phyloP scores from a whole-genome alignment of 2,113 vertebrate genomes.

The Gobio gobio region DNA sequence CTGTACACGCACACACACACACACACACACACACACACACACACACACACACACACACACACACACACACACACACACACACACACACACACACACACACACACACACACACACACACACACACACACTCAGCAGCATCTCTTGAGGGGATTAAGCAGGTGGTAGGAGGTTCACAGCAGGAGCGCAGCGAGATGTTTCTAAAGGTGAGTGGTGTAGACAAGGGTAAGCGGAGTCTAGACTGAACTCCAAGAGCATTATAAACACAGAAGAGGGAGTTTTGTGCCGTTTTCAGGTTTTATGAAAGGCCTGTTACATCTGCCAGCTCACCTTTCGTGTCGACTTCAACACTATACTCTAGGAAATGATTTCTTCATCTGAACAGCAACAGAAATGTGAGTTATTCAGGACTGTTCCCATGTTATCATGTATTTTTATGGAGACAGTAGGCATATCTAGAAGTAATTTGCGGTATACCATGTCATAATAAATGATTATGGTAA shows the following conservation, averaged over 20 bases:
- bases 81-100: no score
- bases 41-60: no score
- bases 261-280: conserved; percentile 26
- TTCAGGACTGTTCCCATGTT: neutral
- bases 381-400: neutral
- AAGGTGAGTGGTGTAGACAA: conserved; percentile 35
- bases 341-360: neutral
- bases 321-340: neutral
- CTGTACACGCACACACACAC: no score
- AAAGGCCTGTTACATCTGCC: neutral
- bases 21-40: neutral
- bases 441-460: neutral
- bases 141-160: conserved; percentile 41
- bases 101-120: neutral
- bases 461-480: no score
- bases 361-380: neutral
- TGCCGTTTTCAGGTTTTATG: neutral
- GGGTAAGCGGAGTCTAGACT: conserved; percentile 37
- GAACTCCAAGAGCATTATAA: conserved; percentile 12
- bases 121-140: neutral
- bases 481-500: no score
- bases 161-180: conserved; percentile 19
- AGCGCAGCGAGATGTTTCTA: conserved; percentile 9
- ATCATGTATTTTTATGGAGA: no score
- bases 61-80: no score